Base-by-base conservation (phyloP, 2,797 vertebrate species). In the Galago senegalensis region DNA sequence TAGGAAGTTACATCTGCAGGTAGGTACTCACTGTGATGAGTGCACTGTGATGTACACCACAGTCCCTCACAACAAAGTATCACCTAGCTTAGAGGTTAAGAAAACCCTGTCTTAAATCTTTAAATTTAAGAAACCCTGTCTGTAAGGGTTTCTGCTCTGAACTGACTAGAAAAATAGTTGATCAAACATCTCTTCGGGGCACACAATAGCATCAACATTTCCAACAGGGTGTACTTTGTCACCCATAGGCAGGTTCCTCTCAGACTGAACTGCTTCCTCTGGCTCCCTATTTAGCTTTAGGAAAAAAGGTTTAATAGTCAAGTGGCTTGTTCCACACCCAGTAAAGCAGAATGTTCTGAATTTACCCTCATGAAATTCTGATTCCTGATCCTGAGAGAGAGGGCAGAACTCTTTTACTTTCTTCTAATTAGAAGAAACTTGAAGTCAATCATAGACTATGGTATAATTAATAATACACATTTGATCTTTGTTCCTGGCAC, bases 1-100 rank as follows among this genome's bases (percentile, higher is more conserved):
- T 58, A 97, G 82, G 89, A 96, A 69, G 16, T 80, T 56, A 93
- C 1, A 67, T 76, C 40, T 86, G 87, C 16, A 56, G 96, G 94
- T 0, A 58, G 67, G 87, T 58, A 40, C 40, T 96, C 65, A 1
- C 0, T 43, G 40, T 43, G 40, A 43, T 43, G 40, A 43, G 40
- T 43, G 40, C 5, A 43, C 40, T 43, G 40, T 43, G 40, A 18
- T 53, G 43, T 10, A 87, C 21, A 49, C 7, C 79, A 31, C 60
- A 94, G 72, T 60, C 76, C 69, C 29, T 84, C 40, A 88, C 37
- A 40, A 31, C 8, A 81, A 92, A 95, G 46, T 56, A 72, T 43
- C 21, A 84, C 40, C 23, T 11, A 21, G 82, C 20, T 49, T 49
- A 70, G 25, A 63, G 69, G 56, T 6, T 82, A 49, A 77, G 49